Evolutionary conservation across 2,888 invertebrate genomes (phyloP).

Genomic region (Cheiracanthium punctorium): DNA sequence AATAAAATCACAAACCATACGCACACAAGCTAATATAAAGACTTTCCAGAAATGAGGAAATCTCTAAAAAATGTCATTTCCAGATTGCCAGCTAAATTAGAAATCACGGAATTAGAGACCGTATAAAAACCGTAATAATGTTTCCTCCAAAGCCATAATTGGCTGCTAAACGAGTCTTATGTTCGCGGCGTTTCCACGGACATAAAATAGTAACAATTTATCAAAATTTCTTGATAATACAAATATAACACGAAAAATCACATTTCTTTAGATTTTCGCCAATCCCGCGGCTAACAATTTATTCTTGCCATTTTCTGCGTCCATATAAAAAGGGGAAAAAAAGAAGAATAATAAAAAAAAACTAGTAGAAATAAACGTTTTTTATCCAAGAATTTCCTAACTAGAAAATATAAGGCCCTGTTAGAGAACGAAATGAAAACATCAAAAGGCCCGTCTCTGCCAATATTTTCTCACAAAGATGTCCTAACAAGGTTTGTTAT

Average conservation of each 20-base stretch:
- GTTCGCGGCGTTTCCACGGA: background rate
- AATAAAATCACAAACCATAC: no score
- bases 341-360: background rate
- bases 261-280: conserved; percentile 27
- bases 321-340: no score
- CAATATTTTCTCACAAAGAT: conserved; percentile 57
- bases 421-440: conserved; percentile 55
- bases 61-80: no score
- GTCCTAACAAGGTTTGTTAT: conserved; percentile 62
- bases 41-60: no score
- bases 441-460: conserved; percentile 44
- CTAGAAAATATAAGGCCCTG: conserved; percentile 59
- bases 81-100: background rate
- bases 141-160: background rate
- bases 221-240: conserved; percentile 47
- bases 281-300: conserved; percentile 40
- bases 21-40: no score
- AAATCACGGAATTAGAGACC: background rate
- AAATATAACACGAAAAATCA: conserved; percentile 34
- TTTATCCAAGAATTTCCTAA: conserved; percentile 63
- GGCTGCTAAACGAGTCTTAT: background rate
- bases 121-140: background rate
- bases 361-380: conserved; percentile 14
- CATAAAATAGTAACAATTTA: conserved; percentile 39
- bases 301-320: conserved; percentile 11